Evolutionary conservation across 2,113 vertebrate species (phyloP).

Genomic region (Rhynchomys soricoides): DNA sequence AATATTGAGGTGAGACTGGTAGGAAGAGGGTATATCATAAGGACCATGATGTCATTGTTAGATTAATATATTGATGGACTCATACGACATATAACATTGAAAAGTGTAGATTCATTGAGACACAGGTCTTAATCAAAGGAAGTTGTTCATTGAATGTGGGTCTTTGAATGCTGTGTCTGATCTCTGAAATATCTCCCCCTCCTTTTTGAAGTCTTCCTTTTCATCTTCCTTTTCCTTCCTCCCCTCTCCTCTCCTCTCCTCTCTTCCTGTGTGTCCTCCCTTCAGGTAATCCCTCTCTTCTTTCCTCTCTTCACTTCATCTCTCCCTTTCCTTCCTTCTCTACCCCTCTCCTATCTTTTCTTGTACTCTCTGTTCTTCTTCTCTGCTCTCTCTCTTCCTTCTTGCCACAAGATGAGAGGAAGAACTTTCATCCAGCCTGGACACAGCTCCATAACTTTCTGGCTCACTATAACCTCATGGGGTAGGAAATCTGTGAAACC

Average conservation of each 20-base stretch:
- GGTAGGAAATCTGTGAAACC: neutral
- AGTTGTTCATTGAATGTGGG: no score
- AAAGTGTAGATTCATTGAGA: neutral
- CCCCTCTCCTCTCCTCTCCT: neutral
- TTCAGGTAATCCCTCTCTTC: no score
- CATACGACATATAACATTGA: neutral
- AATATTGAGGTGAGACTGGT: neutral
- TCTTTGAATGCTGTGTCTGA: neutral
- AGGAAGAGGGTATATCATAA: neutral
- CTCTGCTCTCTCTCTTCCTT: neutral
- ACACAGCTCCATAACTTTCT: neutral
- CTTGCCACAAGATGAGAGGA: neutral
- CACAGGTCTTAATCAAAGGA: neutral
- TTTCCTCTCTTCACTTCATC: no score
- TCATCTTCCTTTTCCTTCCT: no score
- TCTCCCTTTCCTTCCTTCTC: no score
- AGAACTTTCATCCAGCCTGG: neutral
- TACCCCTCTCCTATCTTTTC: neutral
- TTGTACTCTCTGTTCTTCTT: neutral
- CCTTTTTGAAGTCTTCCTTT: neutral
- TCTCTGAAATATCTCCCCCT: no score
- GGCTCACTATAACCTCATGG: neutral
- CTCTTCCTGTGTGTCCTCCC: no score
- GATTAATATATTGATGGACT: neutral
- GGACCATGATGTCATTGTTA: neutral